Evolutionary conservation across 2,888 invertebrate genomes (phyloP).

Genomic region (Chloromyia formosa): DNA sequence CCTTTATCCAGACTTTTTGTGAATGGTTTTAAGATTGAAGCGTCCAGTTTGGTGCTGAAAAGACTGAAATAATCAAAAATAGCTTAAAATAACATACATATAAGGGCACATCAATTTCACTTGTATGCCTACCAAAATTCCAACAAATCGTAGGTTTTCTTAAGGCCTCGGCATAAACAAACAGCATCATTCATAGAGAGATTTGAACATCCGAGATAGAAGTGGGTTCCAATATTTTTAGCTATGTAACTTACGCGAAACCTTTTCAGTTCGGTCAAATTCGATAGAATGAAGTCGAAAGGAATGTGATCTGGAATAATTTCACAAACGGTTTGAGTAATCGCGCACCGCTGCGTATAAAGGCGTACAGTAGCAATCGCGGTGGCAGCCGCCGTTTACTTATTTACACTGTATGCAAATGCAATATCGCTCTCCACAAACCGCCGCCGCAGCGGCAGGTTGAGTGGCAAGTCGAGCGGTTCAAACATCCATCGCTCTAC

Average conservation of each 20-base stretch:
- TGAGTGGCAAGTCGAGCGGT: too few species aligned
- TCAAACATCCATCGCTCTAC: too few species aligned
- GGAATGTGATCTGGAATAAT: conserved; percentile 62
- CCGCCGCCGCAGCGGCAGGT: too few species aligned
- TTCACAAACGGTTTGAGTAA: too few species aligned
- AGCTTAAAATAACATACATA: background rate
- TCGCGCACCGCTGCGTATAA: too few species aligned
- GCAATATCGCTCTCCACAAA: too few species aligned
- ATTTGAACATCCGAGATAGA: conserved; percentile 61
- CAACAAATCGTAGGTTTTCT: conserved; percentile 59
- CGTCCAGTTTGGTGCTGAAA: conserved; percentile 60
- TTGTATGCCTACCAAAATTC: conserved; percentile 57
- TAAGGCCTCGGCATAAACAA: conserved; percentile 58
- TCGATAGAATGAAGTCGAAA: conserved; percentile 61
- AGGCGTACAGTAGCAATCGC: too few species aligned
- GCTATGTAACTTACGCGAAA: conserved; percentile 61
- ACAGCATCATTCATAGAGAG: conserved; percentile 59
- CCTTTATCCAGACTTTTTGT: conserved; percentile 61
- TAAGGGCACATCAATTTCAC: background rate
- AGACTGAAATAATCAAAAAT: conserved; percentile 55
- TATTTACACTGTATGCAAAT: too few species aligned
- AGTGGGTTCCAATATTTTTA: conserved; percentile 61
- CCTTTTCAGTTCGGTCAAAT: conserved; percentile 60
- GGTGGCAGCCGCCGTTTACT: too few species aligned
- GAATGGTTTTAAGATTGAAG: conserved; percentile 58